Base-by-base conservation (phyloP, 2,888 invertebrate genomes). In the Epiperipatus broadwayi region DNA sequence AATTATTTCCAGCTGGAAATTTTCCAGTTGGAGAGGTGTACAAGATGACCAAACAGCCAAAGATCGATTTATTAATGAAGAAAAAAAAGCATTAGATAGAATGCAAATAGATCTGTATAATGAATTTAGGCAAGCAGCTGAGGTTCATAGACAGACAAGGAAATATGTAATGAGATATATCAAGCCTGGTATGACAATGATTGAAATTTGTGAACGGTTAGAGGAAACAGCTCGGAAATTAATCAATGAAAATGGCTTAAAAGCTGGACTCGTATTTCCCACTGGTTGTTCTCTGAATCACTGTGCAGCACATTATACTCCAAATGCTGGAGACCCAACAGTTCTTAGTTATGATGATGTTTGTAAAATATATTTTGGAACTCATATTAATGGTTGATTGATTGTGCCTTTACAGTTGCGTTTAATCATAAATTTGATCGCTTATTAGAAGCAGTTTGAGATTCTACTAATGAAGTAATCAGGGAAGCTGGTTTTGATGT, bases 251-350 rank as follows among this genome's bases (percentile, higher is more conserved):
- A 80, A 89, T 53, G 93, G 91, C 1, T 65, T 97, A 5, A 78
- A 89, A 50, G 87, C 95, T 2, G 97, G 69, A 12, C 50, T 68
- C 35, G 68, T 67, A 3, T 67, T 67, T 49, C 67, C 66, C 3
- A 95, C 93, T 1, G 95, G 95, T 0, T 93, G 93, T 58, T 93
- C 91, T n/a, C 69, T 93, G 22, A 97, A 99, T 63, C 81, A 97
- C 59, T 95, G 93, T 57, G 97, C 97, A 39, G 97, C 97, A 36
- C 97, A 97, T 65, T 97, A 99, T 55, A 99, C 97, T 10, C 97
- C 97, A 3, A 99, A 99, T 60, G 87, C 89, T 38, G 97, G 91
- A 8, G 97, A 99, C 60, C 69, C 75, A 7, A 97, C 95, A 0
- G 87, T 95, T 7, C 66, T 97, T 35, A 73, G 78, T 47, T 81